Evolutionary conservation across 1,140 invertebrate species (phyloP).

Genomic region (Drosophila ironensis): DNA sequence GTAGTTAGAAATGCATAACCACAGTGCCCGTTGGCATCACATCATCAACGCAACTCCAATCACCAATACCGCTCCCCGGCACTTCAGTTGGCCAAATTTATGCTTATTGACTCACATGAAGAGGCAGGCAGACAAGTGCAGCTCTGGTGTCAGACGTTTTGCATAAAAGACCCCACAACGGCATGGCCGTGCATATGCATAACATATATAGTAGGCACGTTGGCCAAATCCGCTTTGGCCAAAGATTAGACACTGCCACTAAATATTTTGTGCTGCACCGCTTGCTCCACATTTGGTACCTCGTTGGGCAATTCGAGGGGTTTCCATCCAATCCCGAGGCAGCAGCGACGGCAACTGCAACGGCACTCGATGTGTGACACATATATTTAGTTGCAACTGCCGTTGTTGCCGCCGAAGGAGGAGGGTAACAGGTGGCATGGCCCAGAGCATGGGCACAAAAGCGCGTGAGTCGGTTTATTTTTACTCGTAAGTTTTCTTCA

Average conservation of each 20-base stretch:
- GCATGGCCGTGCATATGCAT: slow-evolving; percentile 6
- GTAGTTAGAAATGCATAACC: not conserved
- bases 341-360: too few relatives aligned
- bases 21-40: slow-evolving; percentile 13
- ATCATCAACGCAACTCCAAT: slow-evolving; percentile 32
- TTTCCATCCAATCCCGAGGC: slow-evolving; percentile 18
- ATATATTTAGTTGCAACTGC: slow-evolving; percentile 32
- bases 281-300: slow-evolving; percentile 53
- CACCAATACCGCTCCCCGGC: slow-evolving; percentile 11
- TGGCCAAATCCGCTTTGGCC: slow-evolving; percentile 11
- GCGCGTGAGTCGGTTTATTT: slow-evolving; percentile 39
- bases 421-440: slow-evolving; percentile 53
- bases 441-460: slow-evolving; percentile 16
- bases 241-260: slow-evolving; percentile 51
- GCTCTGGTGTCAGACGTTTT: slow-evolving; percentile 40
- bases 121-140: slow-evolving; percentile 23
- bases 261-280: slow-evolving; percentile 55
- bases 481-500: not conserved
- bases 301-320: slow-evolving; percentile 59
- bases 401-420: not conserved
- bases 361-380: slow-evolving; percentile 48
- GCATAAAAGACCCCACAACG: slow-evolving; percentile 58
- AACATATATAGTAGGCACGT: not conserved
- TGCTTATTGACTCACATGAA: slow-evolving; percentile 38
- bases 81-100: slow-evolving; percentile 38